Conservation (phyloP, 2,113 vertebrate species). For the Archilochus colubris region DNA sequence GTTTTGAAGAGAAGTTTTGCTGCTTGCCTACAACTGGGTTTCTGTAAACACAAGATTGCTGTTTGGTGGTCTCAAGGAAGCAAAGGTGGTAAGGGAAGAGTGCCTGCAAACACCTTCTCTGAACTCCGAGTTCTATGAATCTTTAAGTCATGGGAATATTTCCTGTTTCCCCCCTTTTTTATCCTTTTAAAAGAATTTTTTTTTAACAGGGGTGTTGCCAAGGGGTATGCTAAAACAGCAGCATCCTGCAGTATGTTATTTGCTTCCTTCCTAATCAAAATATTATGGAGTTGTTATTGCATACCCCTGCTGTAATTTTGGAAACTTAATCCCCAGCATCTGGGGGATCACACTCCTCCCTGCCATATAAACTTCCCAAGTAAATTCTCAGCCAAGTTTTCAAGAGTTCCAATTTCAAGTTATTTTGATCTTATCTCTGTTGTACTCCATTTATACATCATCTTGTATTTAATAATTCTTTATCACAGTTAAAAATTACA, state of each 20-base stretch:
- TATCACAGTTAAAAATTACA: not conserved
- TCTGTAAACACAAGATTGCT: not conserved
- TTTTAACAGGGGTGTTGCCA: not conserved
- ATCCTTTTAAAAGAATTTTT: not conserved
- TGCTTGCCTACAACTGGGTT: not conserved
- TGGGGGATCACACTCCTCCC: conserved; percentile 20
- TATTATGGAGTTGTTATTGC: conserved; percentile 46
- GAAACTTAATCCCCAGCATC: conserved; percentile 24
- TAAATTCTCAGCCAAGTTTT: conserved; percentile 15
- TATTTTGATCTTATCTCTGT: conserved; percentile 22
- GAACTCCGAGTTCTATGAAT: not conserved
- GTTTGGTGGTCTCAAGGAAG: not conserved
- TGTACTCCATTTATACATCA: not conserved
- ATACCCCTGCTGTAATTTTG: conserved; percentile 6
- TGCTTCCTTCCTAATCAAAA: conserved; percentile 48
- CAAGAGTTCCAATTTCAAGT: conserved; percentile 32
- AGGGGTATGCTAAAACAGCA: not conserved
- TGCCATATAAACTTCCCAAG: conserved; percentile 42
- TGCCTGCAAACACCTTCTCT: not conserved
- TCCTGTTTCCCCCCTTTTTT: not conserved
- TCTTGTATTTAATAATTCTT: not conserved
- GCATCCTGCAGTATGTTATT: conserved; percentile 26
- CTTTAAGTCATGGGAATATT: not conserved
- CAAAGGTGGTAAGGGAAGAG: not conserved
- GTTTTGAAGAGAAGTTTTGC: not conserved